These are phyloP conservation scores for Potorous gilbertii DNA, from an alignment of 2,797 vertebrate genomes.

Conservation along the genomic window DNA sequence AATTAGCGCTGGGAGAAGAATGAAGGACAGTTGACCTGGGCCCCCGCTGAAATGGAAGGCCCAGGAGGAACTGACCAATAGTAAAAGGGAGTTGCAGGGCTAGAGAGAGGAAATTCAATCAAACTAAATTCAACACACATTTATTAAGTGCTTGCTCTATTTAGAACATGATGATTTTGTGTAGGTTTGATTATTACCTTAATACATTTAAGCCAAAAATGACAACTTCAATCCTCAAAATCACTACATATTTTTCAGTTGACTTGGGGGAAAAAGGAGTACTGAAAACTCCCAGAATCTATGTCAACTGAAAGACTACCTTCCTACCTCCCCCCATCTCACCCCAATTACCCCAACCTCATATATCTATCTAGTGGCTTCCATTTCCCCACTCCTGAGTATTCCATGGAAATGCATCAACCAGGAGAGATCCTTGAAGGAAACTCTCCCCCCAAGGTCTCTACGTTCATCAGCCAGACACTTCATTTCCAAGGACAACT, in stretches of 20 bases:
- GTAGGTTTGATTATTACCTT: slow-evolving; percentile 1
- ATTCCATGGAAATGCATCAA: background rate
- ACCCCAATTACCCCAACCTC: background rate
- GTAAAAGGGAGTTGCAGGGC: background rate
- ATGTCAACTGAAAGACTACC: background rate
- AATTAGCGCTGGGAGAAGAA: background rate
- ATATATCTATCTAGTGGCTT: slow-evolving; percentile 6
- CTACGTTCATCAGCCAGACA: background rate
- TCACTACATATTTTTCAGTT: background rate
- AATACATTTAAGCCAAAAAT: slow-evolving; percentile 8
- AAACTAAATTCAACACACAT: background rate
- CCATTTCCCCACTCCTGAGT: background rate
- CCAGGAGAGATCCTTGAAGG: background rate
- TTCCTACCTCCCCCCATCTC: background rate
- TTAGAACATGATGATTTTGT: background rate
- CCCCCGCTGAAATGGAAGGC: background rate
- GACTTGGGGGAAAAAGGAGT: background rate
- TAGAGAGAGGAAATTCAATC: background rate
- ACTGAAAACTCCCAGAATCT: background rate
- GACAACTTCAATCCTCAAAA: background rate
- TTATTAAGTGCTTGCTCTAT: background rate
- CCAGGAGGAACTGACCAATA: background rate
- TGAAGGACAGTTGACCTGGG: background rate
- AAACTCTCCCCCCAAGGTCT: background rate
- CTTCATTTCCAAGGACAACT: slow-evolving; percentile 25